Conservation (phyloP, 2,113 vertebrate genomes). For the Gymnogyps californianus region DNA sequence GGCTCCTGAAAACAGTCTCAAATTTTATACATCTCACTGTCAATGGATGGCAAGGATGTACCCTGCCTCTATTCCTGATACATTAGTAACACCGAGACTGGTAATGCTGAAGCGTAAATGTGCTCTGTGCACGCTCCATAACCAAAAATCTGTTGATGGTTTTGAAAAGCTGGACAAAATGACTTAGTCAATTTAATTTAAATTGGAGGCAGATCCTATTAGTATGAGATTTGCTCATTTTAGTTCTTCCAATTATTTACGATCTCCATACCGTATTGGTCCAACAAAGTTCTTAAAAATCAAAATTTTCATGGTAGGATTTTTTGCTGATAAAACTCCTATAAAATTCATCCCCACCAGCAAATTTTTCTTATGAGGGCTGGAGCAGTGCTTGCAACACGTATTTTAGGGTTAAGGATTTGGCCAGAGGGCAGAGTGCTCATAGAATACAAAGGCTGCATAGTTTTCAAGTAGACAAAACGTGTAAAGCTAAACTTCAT, state of each 20-base stretch:
- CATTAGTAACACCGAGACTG: not conserved
- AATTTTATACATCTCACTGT: not conserved
- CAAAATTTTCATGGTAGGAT: not conserved
- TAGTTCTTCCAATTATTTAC: not conserved
- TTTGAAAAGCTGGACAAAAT: constrained; percentile 8
- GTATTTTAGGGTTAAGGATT: not conserved
- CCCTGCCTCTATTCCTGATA: not conserved
- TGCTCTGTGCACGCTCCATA: rapidly evolving
- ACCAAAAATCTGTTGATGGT: not conserved
- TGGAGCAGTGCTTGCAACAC: not conserved
- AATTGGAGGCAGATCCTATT: not conserved
- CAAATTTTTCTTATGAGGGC: not conserved
- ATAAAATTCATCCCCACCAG: constrained; percentile 1
- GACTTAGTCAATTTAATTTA: not conserved
- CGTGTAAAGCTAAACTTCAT: not conserved
- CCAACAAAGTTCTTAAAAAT: not conserved
- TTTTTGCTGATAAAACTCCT: not conserved
- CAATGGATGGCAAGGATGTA: rapidly evolving
- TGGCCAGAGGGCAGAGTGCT: not conserved
- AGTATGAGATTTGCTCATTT: not conserved
- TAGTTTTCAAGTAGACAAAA: not conserved
- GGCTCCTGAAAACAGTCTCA: not conserved
- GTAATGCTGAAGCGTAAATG: rapidly evolving
- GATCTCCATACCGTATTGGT: not conserved
- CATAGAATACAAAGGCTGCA: not conserved